phyloP scores from a whole-genome alignment of 2,888 invertebrate genomes.

The Pecten maximus region DNA sequence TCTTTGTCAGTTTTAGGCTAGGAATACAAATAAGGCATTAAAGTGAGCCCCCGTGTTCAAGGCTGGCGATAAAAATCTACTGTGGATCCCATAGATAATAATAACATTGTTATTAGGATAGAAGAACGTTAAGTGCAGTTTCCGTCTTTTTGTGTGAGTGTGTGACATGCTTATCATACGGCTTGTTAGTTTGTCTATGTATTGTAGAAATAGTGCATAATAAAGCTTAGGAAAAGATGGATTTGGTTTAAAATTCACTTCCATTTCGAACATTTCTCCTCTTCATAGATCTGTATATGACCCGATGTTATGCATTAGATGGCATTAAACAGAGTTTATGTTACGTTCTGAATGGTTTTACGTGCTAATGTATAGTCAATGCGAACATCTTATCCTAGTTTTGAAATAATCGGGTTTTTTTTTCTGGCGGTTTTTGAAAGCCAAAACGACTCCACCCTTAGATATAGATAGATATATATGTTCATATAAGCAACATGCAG shows the following conservation, averaged over 20 bases:
- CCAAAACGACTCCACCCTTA: background rate
- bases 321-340: background rate
- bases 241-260: background rate
- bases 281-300: background rate
- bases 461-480: background rate
- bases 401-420: background rate
- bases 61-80: slow-evolving; percentile 33
- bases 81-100: background rate
- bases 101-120: background rate
- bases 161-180: background rate
- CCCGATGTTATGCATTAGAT: background rate
- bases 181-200: background rate
- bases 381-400: background rate
- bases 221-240: background rate
- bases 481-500: background rate
- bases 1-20: slow-evolving; percentile 32
- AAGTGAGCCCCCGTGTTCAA: slow-evolving; percentile 13
- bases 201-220: background rate
- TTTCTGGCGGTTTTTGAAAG: background rate
- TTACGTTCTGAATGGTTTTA: background rate
- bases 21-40: slow-evolving; percentile 29
- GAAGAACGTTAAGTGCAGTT: slow-evolving; percentile 18
- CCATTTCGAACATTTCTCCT: background rate
- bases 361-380: background rate
- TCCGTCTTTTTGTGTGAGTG: slow-evolving; percentile 12